These are phyloP conservation scores for Lordiphosa clarofinis DNA, from an alignment of 1,140 invertebrate genomes.

Conservation along the genomic window DNA sequence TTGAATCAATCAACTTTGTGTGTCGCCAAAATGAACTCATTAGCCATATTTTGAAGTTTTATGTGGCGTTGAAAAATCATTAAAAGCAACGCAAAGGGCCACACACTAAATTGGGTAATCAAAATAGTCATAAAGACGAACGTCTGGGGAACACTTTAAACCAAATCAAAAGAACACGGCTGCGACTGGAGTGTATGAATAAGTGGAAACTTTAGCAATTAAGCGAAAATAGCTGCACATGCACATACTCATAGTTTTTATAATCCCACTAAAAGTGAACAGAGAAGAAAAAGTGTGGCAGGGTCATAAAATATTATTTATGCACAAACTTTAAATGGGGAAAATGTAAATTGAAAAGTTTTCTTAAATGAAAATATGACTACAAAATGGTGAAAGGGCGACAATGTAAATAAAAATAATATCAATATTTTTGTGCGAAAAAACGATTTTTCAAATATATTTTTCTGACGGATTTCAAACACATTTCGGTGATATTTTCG, in stretches of 20 bases:
- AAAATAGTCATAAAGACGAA: constrained; percentile 44
- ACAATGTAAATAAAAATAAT: too few species aligned
- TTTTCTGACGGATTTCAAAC: too few species aligned
- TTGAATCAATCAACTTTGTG: constrained; percentile 49
- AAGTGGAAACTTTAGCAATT: constrained; percentile 5
- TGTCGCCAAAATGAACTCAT: constrained; percentile 38
- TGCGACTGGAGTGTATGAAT: neutral
- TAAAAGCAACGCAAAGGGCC: constrained; percentile 29
- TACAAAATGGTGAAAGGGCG: too few species aligned
- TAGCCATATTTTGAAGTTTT: constrained; percentile 55
- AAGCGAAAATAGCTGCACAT: constrained; percentile 18
- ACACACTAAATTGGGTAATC: constrained; percentile 60
- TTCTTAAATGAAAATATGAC: too few species aligned
- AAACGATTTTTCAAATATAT: too few species aligned
- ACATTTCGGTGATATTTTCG: too few species aligned
- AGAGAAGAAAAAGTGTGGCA: too few species aligned
- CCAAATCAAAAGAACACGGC: constrained; percentile 1
- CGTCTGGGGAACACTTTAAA: constrained; percentile 16
- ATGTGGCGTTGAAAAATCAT: constrained; percentile 45
- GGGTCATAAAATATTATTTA: constrained; percentile 7
- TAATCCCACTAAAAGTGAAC: neutral
- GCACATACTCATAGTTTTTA: constrained; percentile 7
- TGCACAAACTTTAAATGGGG: neutral
- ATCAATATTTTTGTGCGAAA: too few species aligned
- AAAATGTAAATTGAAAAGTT: too few species aligned